Evolutionary conservation across 2,113 vertebrate species (phyloP), one percentile per base, ranked within the genome.

Genomic region (Pholis gunnellus): DNA sequence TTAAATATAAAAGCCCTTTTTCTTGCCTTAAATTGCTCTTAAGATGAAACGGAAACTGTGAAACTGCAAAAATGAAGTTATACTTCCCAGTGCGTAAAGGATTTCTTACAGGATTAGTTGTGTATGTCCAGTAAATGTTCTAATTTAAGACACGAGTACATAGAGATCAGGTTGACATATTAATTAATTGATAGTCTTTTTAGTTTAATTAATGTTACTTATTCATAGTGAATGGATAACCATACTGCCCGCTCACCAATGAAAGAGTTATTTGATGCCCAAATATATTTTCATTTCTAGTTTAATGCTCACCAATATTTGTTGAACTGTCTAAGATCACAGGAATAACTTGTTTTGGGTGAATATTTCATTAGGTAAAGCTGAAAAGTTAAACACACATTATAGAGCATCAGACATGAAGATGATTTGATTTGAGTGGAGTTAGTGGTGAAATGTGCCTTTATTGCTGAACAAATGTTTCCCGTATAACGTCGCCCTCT

Each of bases 1-100:
- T 42, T 15, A 63, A 5, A 27, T 69, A 38, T 68, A 29, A 67
- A 71, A 14, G 10, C 17, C 22, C 7, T 67, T 14, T 14, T 18
- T 71, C 5, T 69, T 54, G 1, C 25, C 14, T 31, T 72, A 67
- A 78, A 18, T 73, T 66, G 57, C 10, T 78, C 18, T 36, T 74
- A 4, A 27, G 48, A 69, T 42, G 27, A 72, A 82, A 60, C 29
- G 46, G 15, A 85, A 86, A 84, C 84, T 82, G 86, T 83, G 73
- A 90, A 87, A 72, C 54, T 50, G 38, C 31, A 63, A 76, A 81
- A 76, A n/a, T 42, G 0, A 64, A 65, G 20, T 66, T 17, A 18
- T 29, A 78, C 31, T 54, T 52, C 1, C 8, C 46, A 34, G 34
- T 79, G 2, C 15, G 31, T 31, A n/a, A n/a, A 29, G 14, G 5